phyloP scores from a whole-genome alignment of 2,888 invertebrate species.

The Drosophila histrio region DNA sequence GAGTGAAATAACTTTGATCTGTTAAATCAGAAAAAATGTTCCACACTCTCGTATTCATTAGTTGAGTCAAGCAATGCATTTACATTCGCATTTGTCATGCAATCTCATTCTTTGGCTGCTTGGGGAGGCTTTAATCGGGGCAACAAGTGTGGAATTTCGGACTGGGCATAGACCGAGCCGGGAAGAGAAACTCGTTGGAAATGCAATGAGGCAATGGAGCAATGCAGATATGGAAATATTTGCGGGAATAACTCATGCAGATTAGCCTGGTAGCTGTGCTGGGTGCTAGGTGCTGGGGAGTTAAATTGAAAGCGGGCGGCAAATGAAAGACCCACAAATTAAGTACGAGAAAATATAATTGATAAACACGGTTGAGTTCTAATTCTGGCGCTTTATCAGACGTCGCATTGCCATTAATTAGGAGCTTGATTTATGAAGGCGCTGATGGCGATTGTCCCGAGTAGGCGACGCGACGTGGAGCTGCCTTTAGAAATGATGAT shows the following conservation, averaged over 20 bases:
- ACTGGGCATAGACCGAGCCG: slow-evolving; percentile 1
- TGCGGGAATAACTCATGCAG: slow-evolving; percentile 71
- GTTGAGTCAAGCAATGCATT: slow-evolving; percentile 39
- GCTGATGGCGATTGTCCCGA: slow-evolving; percentile 50
- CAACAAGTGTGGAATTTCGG: slow-evolving; percentile 37
- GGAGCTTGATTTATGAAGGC: slow-evolving; percentile 78
- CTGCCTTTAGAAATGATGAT: slow-evolving; percentile 9
- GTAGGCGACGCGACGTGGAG: slow-evolving; percentile 3
- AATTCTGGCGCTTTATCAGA: slow-evolving; percentile 68
- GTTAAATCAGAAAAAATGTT: slow-evolving; percentile 12
- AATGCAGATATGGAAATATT: slow-evolving; percentile 63
- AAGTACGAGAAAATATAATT: slow-evolving; percentile 73
- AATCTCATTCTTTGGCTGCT: slow-evolving; percentile 34
- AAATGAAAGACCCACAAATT: slow-evolving; percentile 51
- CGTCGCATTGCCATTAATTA: slow-evolving; percentile 75
- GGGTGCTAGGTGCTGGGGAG: neutral
- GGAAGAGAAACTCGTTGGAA: slow-evolving; percentile 25
- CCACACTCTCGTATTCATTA: slow-evolving; percentile 31
- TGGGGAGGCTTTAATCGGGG: slow-evolving; percentile 14
- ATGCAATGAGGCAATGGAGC: slow-evolving; percentile 28
- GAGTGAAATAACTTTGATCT: neutral
- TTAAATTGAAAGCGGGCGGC: slow-evolving; percentile 3
- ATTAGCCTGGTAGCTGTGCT: slow-evolving; percentile 41
- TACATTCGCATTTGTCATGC: slow-evolving; percentile 42
- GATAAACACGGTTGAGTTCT: slow-evolving; percentile 69